These are phyloP conservation scores for Nemopilema nomurai DNA, from an alignment of 30 jellyfish, hydroid and myxozoan species.

Conservation along the genomic window DNA sequence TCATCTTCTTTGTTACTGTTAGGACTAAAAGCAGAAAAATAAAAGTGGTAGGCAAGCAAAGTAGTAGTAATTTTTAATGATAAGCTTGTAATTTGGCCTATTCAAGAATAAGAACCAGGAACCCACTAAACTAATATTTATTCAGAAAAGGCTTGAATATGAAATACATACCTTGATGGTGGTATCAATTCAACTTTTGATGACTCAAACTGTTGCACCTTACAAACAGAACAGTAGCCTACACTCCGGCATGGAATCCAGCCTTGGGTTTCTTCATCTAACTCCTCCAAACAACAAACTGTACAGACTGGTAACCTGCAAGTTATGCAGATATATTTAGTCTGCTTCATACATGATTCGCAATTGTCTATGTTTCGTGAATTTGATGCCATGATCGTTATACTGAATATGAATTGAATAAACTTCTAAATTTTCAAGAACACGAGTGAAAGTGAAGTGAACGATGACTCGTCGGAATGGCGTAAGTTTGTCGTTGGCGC, in stretches of 20 bases:
- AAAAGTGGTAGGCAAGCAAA: neutral
- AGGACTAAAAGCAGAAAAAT: neutral
- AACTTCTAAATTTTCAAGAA: constrained; percentile 14
- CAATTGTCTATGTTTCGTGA: constrained; percentile 45
- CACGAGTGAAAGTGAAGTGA: constrained; percentile 17
- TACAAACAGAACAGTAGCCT: constrained; percentile 59
- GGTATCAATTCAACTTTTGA: constrained; percentile 24
- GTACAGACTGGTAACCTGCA: constrained; percentile 61
- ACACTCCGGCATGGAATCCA: constrained; percentile 50
- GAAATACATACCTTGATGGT: constrained; percentile 60
- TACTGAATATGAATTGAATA: neutral
- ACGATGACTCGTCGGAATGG: neutral
- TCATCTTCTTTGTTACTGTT: neutral
- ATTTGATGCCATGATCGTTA: constrained; percentile 43
- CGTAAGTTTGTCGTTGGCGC: constrained; percentile 34
- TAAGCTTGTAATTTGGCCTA: neutral
- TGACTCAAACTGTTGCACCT: constrained; percentile 46
- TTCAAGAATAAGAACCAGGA: constrained; percentile 1
- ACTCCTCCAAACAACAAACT: constrained; percentile 54
- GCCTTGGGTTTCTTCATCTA: constrained; percentile 56
- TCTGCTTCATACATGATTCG: constrained; percentile 49
- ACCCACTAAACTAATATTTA: constrained; percentile 2
- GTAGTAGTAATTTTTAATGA: neutral
- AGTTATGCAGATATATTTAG: constrained; percentile 44
- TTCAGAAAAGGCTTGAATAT: constrained; percentile 12